Evolutionary conservation across 2,797 vertebrate species (phyloP).

Genomic region (Premnoplex brunnescens): DNA sequence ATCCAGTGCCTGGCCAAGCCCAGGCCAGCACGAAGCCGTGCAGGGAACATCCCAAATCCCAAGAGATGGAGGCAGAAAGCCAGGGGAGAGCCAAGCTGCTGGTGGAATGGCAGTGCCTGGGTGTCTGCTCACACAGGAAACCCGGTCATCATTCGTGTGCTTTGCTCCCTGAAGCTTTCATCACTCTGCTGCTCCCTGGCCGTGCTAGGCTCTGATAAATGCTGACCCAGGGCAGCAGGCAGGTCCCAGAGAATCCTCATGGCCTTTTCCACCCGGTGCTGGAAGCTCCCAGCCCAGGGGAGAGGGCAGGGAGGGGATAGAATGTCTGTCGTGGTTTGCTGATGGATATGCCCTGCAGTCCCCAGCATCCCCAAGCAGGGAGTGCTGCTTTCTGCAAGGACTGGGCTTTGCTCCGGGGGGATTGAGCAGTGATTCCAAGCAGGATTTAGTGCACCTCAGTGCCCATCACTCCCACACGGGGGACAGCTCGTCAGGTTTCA

Average conservation of each 20-base stretch:
- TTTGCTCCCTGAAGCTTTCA: constrained; percentile 24
- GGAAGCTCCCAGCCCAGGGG: background rate
- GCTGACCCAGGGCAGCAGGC: background rate
- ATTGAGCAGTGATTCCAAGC: background rate
- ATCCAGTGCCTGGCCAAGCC: background rate
- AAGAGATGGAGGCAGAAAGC: background rate
- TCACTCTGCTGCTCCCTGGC: constrained; percentile 18
- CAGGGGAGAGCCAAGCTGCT: background rate
- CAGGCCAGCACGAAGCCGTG: background rate
- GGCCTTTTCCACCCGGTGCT: background rate
- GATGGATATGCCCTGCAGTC: background rate
- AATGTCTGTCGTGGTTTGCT: background rate
- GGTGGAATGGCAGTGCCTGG: background rate
- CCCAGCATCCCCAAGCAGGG: background rate
- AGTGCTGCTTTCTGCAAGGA: background rate
- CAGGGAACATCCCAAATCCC: background rate
- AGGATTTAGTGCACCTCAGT: background rate
- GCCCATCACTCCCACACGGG: background rate
- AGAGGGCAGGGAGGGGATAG: background rate
- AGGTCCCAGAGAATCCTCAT: background rate
- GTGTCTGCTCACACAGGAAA: background rate
- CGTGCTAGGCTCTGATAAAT: constrained; percentile 6
- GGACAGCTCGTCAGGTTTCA: background rate
- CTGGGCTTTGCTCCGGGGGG: background rate
- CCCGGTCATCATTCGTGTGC: background rate